Conservation (phyloP, 2,888 invertebrate genomes). For the Hylaea fasciaria region DNA sequence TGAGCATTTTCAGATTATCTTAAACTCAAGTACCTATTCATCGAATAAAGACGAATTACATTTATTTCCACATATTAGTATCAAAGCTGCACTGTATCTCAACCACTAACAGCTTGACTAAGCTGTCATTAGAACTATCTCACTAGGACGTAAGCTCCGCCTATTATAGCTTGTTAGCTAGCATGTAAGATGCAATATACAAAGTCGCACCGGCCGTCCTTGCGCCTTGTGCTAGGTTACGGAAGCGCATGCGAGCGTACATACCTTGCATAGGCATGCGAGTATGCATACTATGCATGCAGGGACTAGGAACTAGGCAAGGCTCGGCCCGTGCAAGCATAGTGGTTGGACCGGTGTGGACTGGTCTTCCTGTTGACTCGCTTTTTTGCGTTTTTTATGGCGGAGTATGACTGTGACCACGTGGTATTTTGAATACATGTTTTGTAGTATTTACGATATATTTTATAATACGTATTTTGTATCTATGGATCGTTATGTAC, state of each 20-base stretch:
- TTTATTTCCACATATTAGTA: too few species aligned
- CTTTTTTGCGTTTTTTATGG: background rate
- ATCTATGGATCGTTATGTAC: too few species aligned
- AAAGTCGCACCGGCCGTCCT: constrained; percentile 44
- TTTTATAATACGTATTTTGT: too few species aligned
- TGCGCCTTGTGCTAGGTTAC: constrained; percentile 49
- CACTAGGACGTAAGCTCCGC: background rate
- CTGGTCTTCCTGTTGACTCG: constrained; percentile 10
- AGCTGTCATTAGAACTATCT: background rate
- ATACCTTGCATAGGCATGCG: background rate
- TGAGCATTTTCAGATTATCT: too few species aligned
- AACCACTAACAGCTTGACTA: background rate
- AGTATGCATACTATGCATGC: too few species aligned
- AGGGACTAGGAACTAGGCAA: constrained; percentile 1
- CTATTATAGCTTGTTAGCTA: background rate
- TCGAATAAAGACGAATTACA: too few species aligned
- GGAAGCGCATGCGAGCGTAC: constrained; percentile 42
- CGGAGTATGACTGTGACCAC: constrained; percentile 2
- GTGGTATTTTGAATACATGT: background rate
- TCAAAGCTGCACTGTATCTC: too few species aligned
- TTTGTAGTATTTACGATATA: background rate
- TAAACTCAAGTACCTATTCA: too few species aligned
- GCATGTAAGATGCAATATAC: constrained; percentile 13
- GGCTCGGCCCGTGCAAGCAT: background rate
- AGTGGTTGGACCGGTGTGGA: constrained; percentile 6